Evolutionary conservation across 2,888 invertebrate genomes (phyloP), one percentile per base, ranked within the genome.

Genomic region (Eupithecia inturbata): DNA sequence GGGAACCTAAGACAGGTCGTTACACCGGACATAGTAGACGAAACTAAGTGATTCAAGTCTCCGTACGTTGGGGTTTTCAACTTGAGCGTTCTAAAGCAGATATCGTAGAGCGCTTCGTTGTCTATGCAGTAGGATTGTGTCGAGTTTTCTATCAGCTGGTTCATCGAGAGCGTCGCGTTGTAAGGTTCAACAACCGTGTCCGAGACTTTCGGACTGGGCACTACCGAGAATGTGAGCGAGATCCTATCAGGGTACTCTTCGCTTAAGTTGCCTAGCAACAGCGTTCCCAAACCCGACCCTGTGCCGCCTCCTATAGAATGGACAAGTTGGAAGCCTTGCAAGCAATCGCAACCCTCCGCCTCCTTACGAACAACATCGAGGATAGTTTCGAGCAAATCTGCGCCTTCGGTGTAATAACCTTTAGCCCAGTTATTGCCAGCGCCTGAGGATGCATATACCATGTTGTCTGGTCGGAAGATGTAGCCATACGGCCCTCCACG

Each of bases 31-130:
- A 93, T 92, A 4, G 91, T 89, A 6, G 84, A 80, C 0, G 91
- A 92, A 2, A 92, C 91, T 70, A 92, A 77, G 77, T 92, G 92
- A 60, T 97, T 97, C 81, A 97, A 89, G 81, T 97, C 97, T 16
- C 96, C 96, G 84, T 97, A 97, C 1, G 97, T 96, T 3, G 97
- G 97, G 3, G 96, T 96, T 68, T 95, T 93, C 26, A 97, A 89
- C 88, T 96, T 96, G 57, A 97, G 90, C 5, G 97, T 97, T 73
- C 97, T 92, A 92, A 97, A 97, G 91, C 97, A 97, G 82, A 97
- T 97, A 83, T 97, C 96, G 87, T 97, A 97, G 49, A 97, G 90
- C 26, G 97, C 97, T 88, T 97, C 97, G 84, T 97, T 97, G 87
- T 97, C 97, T 75, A 97, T 96, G 81, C 96, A 97, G 83, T 95